These are phyloP conservation scores for Pseudolaguvia tuberculata DNA, from an alignment of 2,113 vertebrate species.

Conservation along the genomic window DNA sequence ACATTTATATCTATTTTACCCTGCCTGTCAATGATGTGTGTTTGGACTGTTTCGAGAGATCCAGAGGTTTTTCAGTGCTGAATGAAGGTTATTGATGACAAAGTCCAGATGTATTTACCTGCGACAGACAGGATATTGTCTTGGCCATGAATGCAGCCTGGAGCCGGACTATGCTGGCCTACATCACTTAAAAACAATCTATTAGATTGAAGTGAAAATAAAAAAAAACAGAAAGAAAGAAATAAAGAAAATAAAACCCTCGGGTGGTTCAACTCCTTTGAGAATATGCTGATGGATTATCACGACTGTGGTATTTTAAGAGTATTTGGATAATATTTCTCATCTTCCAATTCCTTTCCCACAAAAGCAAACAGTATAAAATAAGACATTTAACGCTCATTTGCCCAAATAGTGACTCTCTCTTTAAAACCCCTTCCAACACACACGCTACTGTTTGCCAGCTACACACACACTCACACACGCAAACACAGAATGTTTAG, in stretches of 20 bases:
- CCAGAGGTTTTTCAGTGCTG: background rate
- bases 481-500: constrained; percentile 1
- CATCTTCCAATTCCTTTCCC: constrained; percentile 1
- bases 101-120: background rate
- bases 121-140: constrained; percentile 1
- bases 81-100: constrained; percentile 30
- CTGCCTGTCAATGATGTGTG: constrained; percentile 8
- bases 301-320: background rate
- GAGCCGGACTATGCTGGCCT: background rate
- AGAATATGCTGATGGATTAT: constrained; percentile 11
- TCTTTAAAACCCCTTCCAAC: background rate
- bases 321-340: background rate
- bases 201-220: background rate
- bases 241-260: background rate
- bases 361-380: background rate
- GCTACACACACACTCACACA: background rate
- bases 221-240: background rate
- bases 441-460: constrained; percentile 3
- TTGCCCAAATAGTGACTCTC: constrained; percentile 3
- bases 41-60: constrained; percentile 7
- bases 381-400: constrained; percentile 14
- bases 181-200: background rate
- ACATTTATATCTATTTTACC: constrained; percentile 29
- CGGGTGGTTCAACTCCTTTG: background rate
- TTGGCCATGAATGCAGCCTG: constrained; percentile 18